Evolutionary conservation across 2,113 vertebrate species (phyloP).

Genomic region (Ochotona princeps): DNA sequence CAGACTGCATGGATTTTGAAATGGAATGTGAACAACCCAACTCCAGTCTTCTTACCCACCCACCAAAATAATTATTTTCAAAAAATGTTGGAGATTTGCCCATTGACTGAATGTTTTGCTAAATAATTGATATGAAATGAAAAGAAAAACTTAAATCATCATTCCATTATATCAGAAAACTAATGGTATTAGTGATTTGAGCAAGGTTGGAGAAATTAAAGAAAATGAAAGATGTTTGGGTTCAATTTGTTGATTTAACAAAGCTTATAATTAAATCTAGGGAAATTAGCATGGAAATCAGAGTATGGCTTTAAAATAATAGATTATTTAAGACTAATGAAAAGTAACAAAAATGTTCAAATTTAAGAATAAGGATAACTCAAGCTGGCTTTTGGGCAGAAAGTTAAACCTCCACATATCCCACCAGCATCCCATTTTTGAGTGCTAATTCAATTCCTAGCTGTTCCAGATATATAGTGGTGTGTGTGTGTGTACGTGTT

Average conservation of each 20-base stretch:
- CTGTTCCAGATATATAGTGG: too few species aligned
- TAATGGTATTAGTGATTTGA: neutral
- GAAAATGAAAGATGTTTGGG: neutral
- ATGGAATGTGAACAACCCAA: too few species aligned
- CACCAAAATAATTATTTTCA: neutral
- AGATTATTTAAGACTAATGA: neutral
- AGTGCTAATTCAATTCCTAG: too few species aligned
- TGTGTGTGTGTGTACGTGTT: too few species aligned
- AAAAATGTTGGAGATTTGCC: neutral
- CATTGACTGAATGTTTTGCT: neutral
- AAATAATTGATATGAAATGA: neutral
- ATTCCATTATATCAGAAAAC: neutral
- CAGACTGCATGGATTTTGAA: too few species aligned
- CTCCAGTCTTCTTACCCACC: too few species aligned
- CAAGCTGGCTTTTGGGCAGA: too few species aligned
- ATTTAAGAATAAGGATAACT: neutral
- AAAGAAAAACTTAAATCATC: neutral
- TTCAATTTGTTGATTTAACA: neutral
- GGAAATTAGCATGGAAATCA: neutral
- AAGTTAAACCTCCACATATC: too few species aligned
- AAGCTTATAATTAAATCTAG: neutral
- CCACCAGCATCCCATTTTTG: too few species aligned
- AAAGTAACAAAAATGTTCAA: neutral
- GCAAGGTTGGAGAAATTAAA: neutral
- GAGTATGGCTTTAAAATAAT: neutral